Evolutionary conservation across 2,797 vertebrate genomes (phyloP).

Genomic region (Myotis vivesi): DNA sequence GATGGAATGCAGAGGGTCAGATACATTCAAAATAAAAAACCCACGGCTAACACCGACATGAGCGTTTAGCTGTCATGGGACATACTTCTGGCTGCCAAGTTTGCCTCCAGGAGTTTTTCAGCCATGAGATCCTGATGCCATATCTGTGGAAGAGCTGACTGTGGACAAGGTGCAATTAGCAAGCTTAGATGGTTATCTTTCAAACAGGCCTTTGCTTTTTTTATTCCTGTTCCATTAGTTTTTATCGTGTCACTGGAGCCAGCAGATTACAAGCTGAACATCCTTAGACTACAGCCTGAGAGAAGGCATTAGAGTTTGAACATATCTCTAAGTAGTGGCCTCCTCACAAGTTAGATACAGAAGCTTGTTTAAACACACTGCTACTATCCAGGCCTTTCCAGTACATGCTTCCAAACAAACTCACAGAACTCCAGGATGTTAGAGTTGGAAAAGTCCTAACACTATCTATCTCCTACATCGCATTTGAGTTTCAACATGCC

Average conservation of each 20-base stretch:
- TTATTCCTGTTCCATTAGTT: slow-evolving; percentile 19
- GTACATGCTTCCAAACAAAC: neutral
- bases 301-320: neutral
- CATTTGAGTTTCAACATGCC: neutral
- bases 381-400: neutral
- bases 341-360: neutral
- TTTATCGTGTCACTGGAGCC: neutral
- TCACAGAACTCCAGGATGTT: neutral
- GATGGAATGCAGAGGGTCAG: neutral
- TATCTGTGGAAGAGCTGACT: neutral
- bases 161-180: slow-evolving; percentile 59
- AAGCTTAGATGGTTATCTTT: slow-evolving; percentile 56
- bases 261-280: neutral
- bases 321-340: neutral
- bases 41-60: neutral
- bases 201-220: slow-evolving; percentile 44
- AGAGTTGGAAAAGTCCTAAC: slow-evolving; percentile 14
- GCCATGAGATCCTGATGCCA: neutral
- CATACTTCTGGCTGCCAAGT: neutral
- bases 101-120: slow-evolving; percentile 17
- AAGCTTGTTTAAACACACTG: neutral
- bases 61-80: neutral
- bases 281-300: neutral
- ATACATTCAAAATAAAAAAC: neutral
- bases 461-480: neutral